Evolutionary conservation across 2,888 invertebrate genomes (phyloP).

Genomic region (Pheosia gnoma): DNA sequence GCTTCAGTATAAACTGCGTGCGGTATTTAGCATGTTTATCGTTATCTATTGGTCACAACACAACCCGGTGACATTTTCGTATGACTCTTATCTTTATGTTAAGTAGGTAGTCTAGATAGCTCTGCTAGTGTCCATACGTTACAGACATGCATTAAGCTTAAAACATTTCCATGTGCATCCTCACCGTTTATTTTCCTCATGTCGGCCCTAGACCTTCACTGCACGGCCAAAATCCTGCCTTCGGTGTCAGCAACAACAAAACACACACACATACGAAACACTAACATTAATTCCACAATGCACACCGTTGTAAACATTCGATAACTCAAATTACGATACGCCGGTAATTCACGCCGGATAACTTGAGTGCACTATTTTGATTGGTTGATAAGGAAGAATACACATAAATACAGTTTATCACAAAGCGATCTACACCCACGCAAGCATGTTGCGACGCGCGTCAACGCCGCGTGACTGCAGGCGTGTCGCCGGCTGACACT

Average conservation of each 20-base stretch:
- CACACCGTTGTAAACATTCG: constrained; percentile 53
- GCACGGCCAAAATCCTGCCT: constrained; percentile 77
- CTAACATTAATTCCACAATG: constrained; percentile 64
- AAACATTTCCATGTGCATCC: constrained; percentile 41
- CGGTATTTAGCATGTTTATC: constrained; percentile 40
- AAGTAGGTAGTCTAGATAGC: constrained; percentile 26
- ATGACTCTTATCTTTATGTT: constrained; percentile 51
- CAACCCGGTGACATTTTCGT: constrained; percentile 55
- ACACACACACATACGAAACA: constrained; percentile 71
- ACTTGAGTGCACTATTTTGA: constrained; percentile 58
- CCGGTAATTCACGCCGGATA: constrained; percentile 45
- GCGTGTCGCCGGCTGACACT: constrained; percentile 77
- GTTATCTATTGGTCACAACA: constrained; percentile 46
- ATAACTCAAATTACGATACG: constrained; percentile 37
- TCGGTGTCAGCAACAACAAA: constrained; percentile 73
- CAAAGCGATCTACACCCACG: constrained; percentile 76
- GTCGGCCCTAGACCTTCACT: constrained; percentile 73
- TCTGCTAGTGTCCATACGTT: constrained; percentile 20
- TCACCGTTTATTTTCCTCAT: constrained; percentile 83
- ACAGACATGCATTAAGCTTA: constrained; percentile 32
- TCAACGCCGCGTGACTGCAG: constrained; percentile 83
- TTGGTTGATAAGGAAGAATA: constrained; percentile 70
- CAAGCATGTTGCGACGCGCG: constrained; percentile 78
- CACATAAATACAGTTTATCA: constrained; percentile 70
- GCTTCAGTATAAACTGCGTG: constrained; percentile 16